Evolutionary conservation across 2,888 invertebrate genomes (phyloP).

Genomic region (Aelia acuminata): DNA sequence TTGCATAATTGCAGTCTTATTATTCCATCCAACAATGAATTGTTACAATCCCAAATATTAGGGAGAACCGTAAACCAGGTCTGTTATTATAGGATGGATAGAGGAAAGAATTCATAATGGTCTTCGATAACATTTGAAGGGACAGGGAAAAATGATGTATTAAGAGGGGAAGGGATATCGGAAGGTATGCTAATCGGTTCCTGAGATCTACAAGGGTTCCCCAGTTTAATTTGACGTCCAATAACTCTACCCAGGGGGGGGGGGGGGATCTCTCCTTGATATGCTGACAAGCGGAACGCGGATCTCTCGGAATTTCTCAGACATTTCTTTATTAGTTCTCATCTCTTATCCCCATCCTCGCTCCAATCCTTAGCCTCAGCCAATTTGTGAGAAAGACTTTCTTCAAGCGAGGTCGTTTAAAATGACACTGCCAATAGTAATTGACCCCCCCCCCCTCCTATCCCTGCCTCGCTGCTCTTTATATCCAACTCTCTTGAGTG

Average conservation of each 20-base stretch:
- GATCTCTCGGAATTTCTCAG: constrained; percentile 34
- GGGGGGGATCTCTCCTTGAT: neutral
- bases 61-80: neutral
- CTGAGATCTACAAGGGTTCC: constrained; percentile 43
- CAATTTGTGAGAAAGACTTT: constrained; percentile 45
- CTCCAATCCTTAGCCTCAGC: constrained; percentile 12
- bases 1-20: too few species aligned
- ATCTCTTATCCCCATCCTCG: constrained; percentile 33
- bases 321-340: constrained; percentile 50
- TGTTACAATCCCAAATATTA: neutral
- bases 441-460: neutral
- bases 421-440: constrained; percentile 25
- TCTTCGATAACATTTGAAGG: neutral
- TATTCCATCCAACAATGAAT: too few species aligned
- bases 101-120: neutral
- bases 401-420: constrained; percentile 29
- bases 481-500: neutral
- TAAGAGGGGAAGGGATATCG: constrained; percentile 13
- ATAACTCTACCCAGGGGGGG: neutral
- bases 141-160: constrained; percentile 4
- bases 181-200: constrained; percentile 22
- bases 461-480: neutral
- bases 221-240: constrained; percentile 48
- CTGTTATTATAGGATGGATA: neutral
- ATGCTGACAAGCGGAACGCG: constrained; percentile 49